These are phyloP conservation scores for Gryon sp. DNA, from an alignment of 1,140 invertebrate genomes.

Conservation along the genomic window DNA sequence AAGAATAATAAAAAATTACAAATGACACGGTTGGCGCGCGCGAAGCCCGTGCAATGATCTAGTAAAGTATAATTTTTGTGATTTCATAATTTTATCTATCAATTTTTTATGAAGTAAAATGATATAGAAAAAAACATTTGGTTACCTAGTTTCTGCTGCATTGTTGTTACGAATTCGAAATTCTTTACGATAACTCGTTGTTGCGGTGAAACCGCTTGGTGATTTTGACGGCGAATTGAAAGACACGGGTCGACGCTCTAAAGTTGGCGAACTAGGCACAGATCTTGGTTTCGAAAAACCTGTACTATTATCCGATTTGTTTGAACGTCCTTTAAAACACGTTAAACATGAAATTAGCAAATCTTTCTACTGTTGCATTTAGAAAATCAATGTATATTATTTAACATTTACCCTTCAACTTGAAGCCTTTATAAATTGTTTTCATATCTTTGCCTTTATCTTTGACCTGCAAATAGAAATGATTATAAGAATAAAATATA, in stretches of 20 bases:
- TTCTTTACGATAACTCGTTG: conserved; percentile 80
- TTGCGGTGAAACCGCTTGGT: conserved; percentile 74
- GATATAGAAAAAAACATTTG: too few species aligned
- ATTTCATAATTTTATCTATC: background rate
- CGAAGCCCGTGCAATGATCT: too few species aligned
- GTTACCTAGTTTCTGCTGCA: conserved; percentile 77
- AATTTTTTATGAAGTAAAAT: background rate
- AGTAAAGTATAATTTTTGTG: too few species aligned
- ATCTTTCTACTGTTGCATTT: background rate
- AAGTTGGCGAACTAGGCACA: conserved; percentile 84
- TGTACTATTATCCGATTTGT: conserved; percentile 71
- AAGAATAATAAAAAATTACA: too few species aligned
- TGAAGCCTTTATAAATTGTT: conserved; percentile 87
- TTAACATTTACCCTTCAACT: conserved; percentile 81
- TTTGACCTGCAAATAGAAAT: conserved; percentile 82
- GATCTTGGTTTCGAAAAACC: conserved; percentile 81
- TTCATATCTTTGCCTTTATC: conserved; percentile 87
- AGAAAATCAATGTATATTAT: background rate
- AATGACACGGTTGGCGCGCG: too few species aligned
- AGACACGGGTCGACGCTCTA: conserved; percentile 78
- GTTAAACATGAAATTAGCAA: conserved; percentile 69
- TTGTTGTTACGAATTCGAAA: conserved; percentile 73
- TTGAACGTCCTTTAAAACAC: conserved; percentile 75
- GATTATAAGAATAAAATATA: conserved; percentile 17
- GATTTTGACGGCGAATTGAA: conserved; percentile 75